A percentile compares a stretch with the other conserved stretches of the same genome.
Conservation (phyloP, 2,797 vertebrate species). For the Thalassophryne amazonica region DNA sequence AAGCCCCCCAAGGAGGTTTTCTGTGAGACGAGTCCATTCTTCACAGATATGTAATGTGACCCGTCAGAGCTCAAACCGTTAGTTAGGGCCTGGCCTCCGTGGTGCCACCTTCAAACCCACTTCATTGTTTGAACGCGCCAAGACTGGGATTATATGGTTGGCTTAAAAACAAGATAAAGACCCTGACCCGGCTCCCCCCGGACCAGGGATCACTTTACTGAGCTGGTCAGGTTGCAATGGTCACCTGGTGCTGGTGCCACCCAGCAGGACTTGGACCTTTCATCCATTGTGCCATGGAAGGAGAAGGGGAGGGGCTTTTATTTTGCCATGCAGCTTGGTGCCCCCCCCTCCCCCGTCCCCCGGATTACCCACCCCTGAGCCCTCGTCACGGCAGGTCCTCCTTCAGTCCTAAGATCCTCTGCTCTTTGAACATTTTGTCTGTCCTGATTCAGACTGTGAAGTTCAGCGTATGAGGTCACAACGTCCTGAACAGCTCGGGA, state of each 20-base stretch:
- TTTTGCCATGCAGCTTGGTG: slow-evolving; percentile 72
- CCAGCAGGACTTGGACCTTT: slow-evolving; percentile 73
- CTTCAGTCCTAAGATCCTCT: slow-evolving; percentile 22
- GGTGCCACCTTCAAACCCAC: slow-evolving; percentile 70
- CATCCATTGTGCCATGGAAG: slow-evolving; percentile 70
- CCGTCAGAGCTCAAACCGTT: slow-evolving; percentile 50
- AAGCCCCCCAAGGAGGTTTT: slow-evolving; percentile 10
- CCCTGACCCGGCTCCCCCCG: slow-evolving; percentile 8
- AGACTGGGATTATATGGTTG: slow-evolving; percentile 75
- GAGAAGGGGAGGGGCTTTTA: slow-evolving; percentile 67
- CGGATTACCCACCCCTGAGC: slow-evolving; percentile 1
- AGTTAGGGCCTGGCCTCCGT: slow-evolving; percentile 52
- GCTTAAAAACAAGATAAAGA: slow-evolving; percentile 62
- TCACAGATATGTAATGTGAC: slow-evolving; percentile 65
- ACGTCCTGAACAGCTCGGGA: not conserved
- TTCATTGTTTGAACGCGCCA: slow-evolving; percentile 64
- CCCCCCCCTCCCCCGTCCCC: slow-evolving; percentile 5
- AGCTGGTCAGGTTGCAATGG: slow-evolving; percentile 73
- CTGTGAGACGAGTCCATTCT: slow-evolving; percentile 38
- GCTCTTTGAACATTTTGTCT: not conserved
- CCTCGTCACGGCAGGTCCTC: slow-evolving; percentile 20
- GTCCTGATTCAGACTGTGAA: not conserved
- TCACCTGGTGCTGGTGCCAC: slow-evolving; percentile 76
- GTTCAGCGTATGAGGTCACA: no score
- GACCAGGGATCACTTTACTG: slow-evolving; percentile 42